Base-by-base conservation (phyloP, 53 echinoderm and acorn worm species). In the Holothuria scabra region DNA sequence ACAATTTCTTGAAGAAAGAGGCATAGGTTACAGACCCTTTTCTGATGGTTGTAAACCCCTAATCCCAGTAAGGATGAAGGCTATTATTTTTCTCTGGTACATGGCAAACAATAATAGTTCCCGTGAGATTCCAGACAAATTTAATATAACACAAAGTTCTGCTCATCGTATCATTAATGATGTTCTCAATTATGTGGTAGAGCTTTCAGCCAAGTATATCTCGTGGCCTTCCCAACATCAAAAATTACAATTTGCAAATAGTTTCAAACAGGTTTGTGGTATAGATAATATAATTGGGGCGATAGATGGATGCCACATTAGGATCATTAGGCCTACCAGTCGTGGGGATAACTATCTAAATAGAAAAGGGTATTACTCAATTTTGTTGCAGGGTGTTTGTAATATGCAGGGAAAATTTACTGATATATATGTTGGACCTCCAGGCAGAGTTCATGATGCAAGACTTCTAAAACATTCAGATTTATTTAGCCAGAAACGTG, bases 331-430 rank as follows among this genome's bases (percentile, higher is more conserved):
- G 26, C 61, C 61, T 26, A 0, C 11, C 61, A 25, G 67, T 11
- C 67, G 30, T 67, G 67, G 67, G 2, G 67, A 67, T 24, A 31
- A 67, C 31, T 67, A 67, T 67, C 26, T 67, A 28, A 66, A 66
- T 28, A 23, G 67, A 16, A 66, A 66, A 28, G 67, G 67, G 26
- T 67, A 67, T 30, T 30, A 6, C 14, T 67, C 67, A 20, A 31
- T 67, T 5, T 30, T 67, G 3, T 30, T 67, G 2, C 37, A 67
- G 20, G 67, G 67, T 67, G 67, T 67, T 2, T 67, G 67, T 67
- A 31, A 67, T 9, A 25, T 4, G 19, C 23, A 31, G 0, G 37
- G 67, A 19, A 67, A 67, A 30, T 67, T 67, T 31, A 67, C 31
- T 0, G 32, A 67, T 67, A 30, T 67, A 26, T 67, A 29, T 67